Conservation (phyloP, 1,140 invertebrate genomes). For the Drosophila jambulina region DNA sequence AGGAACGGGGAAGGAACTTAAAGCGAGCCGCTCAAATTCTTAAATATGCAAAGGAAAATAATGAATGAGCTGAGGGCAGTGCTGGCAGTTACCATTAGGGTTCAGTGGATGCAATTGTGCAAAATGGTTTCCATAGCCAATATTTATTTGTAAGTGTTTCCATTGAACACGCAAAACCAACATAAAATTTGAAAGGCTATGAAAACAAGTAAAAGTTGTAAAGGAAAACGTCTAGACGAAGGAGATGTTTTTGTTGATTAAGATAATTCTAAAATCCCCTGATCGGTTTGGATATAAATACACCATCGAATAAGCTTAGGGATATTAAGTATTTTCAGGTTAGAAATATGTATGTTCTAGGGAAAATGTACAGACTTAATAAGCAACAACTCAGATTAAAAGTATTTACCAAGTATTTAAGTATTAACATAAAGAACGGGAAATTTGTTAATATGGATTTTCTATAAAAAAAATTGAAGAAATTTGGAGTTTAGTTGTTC, state of each 20-base stretch:
- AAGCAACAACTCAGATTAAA: no score
- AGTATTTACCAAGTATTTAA: no score
- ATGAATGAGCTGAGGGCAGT: slow-evolving; percentile 21
- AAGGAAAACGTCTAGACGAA: not conserved
- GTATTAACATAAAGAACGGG: no score
- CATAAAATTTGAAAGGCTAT: not conserved
- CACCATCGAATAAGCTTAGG: no score
- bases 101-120: slow-evolving; percentile 18
- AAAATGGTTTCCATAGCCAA: not conserved
- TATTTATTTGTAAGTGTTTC: not conserved
- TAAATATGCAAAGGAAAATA: slow-evolving; percentile 42
- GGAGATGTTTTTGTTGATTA: not conserved
- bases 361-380: no score
- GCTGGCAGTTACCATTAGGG: slow-evolving; percentile 3
- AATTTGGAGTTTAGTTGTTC: no score
- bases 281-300: not conserved
- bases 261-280: not conserved
- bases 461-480: no score
- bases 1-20: not conserved
- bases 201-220: not conserved
- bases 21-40: slow-evolving; percentile 20
- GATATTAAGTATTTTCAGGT: no score
- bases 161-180: not conserved
- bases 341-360: no score
- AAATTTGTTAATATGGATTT: no score